Evolutionary conservation across 2,113 vertebrate species (phyloP), one percentile per base, ranked within the genome.

Genomic region (Cynocephalus volans): DNA sequence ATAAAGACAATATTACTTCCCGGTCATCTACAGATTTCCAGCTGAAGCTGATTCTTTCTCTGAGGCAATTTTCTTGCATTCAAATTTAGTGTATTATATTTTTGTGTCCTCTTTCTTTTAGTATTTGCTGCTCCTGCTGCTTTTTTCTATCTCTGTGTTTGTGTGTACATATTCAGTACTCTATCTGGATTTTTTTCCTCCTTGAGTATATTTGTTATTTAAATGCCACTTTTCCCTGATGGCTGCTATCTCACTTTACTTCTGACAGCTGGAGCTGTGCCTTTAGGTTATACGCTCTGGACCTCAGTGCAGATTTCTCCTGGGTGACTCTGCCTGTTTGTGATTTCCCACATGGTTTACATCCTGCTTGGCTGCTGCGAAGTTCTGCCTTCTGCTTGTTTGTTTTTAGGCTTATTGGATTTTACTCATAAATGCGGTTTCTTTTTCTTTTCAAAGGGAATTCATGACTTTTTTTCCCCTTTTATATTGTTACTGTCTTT

Each of bases 351-450:
- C 14, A 8, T 33, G 89, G 56, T 2, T 56, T 85, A 8, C 65
- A 95, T 95, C 13, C 45, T 45, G 65, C 82, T 41, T 60, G 82
- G 17, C 65, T 80, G 65, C 52, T 93, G 0, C 0, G 15, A 77
- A 83, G 26, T 60, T 81, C 23, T 86, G 36, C 2, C 45, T 65
- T 67, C 79, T 97, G 92, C 94, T 58, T 93, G 2, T 8, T 87
- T 90, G 21, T 50, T 96, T 97, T 84, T 60, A 91, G 95, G 9
- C 5, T 98, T 69, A 64, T 13, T 87, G 3, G 76, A 86, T 85
- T 96, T 76, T 94, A 64, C 23, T 97, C 18, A 73, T 80, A 76
- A 97, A 64, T 84, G 5, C 31, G 3, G 41, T 72, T 97, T 64
- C 8, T 10, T 96, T 14, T 77, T n/a, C 80, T 95, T 95, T 96